Evolutionary conservation across 2,113 vertebrate genomes (phyloP).

Genomic region (Antechinus stuartii): DNA sequence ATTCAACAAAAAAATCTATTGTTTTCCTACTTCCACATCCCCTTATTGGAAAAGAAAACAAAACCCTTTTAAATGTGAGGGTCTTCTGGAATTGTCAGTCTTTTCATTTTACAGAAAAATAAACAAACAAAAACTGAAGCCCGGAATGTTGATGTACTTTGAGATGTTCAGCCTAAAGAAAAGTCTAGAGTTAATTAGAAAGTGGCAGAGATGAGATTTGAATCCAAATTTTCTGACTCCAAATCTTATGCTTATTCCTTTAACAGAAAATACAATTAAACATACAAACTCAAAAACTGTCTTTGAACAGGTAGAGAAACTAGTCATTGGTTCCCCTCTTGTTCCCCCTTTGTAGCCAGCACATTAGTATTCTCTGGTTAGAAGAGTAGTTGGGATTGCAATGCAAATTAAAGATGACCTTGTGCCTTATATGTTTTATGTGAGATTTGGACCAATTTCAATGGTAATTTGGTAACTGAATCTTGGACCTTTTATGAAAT

Average conservation of each 20-base stretch:
- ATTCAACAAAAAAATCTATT: neutral
- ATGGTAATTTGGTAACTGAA: neutral
- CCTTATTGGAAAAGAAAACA: neutral
- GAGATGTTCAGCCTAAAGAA: neutral
- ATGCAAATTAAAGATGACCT: slow-evolving; percentile 61
- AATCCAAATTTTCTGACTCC: neutral
- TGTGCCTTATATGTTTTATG: neutral
- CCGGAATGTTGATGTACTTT: neutral
- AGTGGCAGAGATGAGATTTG: neutral
- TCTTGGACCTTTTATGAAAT: slow-evolving; percentile 16
- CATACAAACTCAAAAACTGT: slow-evolving; percentile 30
- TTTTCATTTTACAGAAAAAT: neutral
- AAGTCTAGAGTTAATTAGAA: neutral
- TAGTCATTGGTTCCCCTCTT: slow-evolving; percentile 54
- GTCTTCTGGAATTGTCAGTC: neutral
- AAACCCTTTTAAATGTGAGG: neutral
- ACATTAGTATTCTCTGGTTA: slow-evolving; percentile 39
- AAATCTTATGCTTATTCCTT: neutral
- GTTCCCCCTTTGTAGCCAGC: slow-evolving; percentile 65
- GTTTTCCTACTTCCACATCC: neutral
- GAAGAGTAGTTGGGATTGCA: slow-evolving; percentile 38
- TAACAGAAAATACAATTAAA: neutral
- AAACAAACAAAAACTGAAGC: no score
- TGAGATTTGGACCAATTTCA: slow-evolving; percentile 11
- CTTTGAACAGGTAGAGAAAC: slow-evolving; percentile 50